phyloP scores from a whole-genome alignment of 1,140 invertebrate genomes.

The Cotesia vestalis region DNA sequence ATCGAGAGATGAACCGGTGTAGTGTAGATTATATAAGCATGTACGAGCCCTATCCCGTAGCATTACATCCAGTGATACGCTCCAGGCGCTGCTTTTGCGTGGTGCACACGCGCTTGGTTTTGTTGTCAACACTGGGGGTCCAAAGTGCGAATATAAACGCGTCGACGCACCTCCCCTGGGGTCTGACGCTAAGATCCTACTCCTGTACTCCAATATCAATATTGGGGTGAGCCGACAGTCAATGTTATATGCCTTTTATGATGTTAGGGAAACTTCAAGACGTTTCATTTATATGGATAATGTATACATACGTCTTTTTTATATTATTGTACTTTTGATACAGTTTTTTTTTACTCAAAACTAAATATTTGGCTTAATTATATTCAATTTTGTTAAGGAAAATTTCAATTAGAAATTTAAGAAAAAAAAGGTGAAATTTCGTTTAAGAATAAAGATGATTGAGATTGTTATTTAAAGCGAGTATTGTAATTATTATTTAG shows the following conservation, averaged over 20 bases:
- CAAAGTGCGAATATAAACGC: constrained; percentile 65
- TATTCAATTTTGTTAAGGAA: neutral
- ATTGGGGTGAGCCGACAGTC: constrained; percentile 45
- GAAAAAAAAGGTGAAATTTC: too few species aligned
- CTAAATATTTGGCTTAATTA: neutral
- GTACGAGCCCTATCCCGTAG: neutral
- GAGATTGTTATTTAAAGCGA: too few species aligned
- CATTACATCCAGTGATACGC: neutral
- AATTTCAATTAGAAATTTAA: too few species aligned
- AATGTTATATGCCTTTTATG: constrained; percentile 26
- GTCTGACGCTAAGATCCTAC: constrained; percentile 52
- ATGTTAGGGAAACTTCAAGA: constrained; percentile 20
- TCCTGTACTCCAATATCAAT: constrained; percentile 59
- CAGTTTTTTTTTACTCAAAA: neutral
- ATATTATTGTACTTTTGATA: too few species aligned
- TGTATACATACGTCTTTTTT: neutral
- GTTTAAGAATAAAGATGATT: too few species aligned
- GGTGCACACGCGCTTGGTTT: constrained; percentile 14
- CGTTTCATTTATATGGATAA: neutral
- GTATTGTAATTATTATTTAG: too few species aligned
- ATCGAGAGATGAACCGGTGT: constrained; percentile 48
- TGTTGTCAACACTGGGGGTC: constrained; percentile 39
- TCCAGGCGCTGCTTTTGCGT: neutral
- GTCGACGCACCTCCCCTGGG: constrained; percentile 50
- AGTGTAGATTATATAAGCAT: neutral